phyloP scores from a whole-genome alignment of 2,113 vertebrate species.

The Chloropsis hardwickii region DNA sequence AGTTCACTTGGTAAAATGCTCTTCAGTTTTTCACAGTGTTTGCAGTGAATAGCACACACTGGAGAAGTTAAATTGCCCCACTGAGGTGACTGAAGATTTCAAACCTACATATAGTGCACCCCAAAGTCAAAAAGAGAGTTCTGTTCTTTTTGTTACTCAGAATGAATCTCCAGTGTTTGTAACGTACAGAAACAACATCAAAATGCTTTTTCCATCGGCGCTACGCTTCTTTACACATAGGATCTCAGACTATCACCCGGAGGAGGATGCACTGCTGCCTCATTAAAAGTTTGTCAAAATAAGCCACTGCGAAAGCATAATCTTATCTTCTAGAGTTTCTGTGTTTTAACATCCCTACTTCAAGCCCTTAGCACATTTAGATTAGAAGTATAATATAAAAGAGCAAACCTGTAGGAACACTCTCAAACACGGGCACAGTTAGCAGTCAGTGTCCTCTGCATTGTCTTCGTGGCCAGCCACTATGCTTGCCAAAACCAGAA shows the following conservation, averaged over 20 bases:
- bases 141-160: not conserved
- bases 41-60: not conserved
- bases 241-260: not conserved
- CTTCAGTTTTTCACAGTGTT: not conserved
- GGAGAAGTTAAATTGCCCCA: not conserved
- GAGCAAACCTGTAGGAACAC: slow-evolving; percentile 39
- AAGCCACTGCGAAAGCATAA: not conserved
- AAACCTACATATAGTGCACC: not conserved
- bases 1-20: not conserved
- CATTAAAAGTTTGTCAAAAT: not conserved
- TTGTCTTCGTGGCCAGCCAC: not conserved
- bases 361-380: not conserved
- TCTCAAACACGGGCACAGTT: not conserved
- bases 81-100: not conserved
- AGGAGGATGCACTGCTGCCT: not conserved
- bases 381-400: not conserved
- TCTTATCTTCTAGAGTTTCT: not conserved
- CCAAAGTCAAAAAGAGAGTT: not conserved
- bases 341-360: not conserved
- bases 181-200: not conserved
- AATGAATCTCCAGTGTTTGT: not conserved
- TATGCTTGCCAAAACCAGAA: not conserved
- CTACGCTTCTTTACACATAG: accelerated
- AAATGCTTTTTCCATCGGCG: accelerated
- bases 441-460: not conserved